Evolutionary conservation across 2,113 vertebrate genomes (phyloP).

Genomic region (Dasyornis broadbenti): DNA sequence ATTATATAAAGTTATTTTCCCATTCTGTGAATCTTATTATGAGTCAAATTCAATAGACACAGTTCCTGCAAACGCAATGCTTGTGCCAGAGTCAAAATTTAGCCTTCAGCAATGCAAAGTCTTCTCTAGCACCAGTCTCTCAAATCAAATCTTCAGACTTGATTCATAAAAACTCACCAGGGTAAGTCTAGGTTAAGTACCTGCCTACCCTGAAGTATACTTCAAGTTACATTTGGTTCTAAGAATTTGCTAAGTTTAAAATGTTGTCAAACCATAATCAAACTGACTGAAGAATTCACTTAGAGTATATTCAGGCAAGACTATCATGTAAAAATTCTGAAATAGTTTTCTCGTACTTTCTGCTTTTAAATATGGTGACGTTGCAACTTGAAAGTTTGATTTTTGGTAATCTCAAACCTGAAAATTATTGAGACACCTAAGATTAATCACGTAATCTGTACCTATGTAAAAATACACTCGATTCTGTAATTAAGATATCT

Average conservation of each 20-base stretch:
- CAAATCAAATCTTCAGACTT: not conserved
- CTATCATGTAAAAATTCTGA: not conserved
- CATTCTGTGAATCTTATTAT: not conserved
- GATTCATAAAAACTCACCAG: not conserved
- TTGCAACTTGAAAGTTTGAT: not conserved
- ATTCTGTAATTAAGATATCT: not conserved
- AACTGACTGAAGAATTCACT: not conserved
- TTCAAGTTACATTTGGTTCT: not conserved
- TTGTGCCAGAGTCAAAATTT: not conserved
- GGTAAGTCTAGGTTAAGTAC: not conserved
- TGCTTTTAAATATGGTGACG: not conserved
- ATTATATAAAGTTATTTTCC: not conserved
- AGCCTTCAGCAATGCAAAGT: not conserved
- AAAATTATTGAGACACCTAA: not conserved
- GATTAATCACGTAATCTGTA: not conserved
- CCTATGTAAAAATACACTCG: not conserved
- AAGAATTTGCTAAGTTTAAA: not conserved
- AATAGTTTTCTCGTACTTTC: not conserved
- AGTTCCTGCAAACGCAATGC: not conserved
- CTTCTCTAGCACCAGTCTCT: not conserved
- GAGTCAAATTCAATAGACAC: not conserved
- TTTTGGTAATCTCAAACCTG: not conserved
- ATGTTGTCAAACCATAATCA: not conserved
- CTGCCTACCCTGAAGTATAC: not conserved
- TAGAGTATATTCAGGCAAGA: not conserved